Evolutionary conservation across 92 coral and sea anemone genomes (phyloP).

Genomic region (Isaurus tuberculatus): DNA sequence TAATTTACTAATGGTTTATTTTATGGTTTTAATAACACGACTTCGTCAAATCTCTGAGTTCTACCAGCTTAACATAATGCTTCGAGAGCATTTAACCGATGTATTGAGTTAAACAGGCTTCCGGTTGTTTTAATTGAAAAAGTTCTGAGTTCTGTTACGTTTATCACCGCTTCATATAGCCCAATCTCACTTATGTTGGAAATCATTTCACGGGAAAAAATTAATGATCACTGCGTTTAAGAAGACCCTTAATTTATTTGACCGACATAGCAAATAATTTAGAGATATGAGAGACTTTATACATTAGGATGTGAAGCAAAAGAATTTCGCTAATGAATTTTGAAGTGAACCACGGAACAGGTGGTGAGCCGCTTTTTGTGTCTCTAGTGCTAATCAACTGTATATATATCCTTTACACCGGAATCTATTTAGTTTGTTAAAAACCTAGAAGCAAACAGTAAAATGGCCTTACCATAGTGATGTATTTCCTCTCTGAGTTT

Average conservation of each 20-base stretch:
- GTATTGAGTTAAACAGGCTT: background rate
- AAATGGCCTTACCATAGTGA: background rate
- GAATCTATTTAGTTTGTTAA: background rate
- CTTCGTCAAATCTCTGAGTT: background rate
- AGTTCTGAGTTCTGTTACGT: background rate
- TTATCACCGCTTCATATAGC: background rate
- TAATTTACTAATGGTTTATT: too few relatives aligned
- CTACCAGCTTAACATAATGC: background rate
- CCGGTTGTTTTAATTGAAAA: background rate
- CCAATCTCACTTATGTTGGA: background rate
- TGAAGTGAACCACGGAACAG: background rate
- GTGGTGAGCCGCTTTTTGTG: background rate
- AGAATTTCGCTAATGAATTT: background rate
- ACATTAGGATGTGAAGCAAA: background rate
- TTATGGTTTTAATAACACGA: too few relatives aligned
- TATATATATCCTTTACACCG: background rate
- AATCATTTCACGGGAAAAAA: slow-evolving; percentile 1
- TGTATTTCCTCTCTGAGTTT: background rate
- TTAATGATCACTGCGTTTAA: background rate
- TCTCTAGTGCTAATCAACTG: background rate
- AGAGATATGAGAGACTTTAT: background rate
- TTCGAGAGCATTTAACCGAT: background rate
- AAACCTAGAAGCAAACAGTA: background rate
- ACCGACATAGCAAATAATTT: background rate
- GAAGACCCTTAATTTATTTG: background rate